Evolutionary conservation across 2,113 vertebrate genomes (phyloP).

Genomic region (Semnornis frantzii): DNA sequence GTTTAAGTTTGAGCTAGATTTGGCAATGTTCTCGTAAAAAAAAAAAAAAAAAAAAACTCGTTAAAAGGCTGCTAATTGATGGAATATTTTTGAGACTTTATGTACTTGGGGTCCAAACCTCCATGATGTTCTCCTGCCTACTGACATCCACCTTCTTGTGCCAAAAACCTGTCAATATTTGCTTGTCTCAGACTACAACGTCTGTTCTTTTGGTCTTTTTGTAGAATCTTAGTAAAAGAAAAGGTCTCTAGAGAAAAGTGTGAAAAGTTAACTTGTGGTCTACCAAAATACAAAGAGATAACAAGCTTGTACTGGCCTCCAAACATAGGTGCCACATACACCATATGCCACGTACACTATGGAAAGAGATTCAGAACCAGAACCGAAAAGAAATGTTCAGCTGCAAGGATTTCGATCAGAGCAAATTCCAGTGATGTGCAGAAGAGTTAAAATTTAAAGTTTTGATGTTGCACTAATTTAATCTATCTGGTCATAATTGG

Average conservation of each 20-base stretch:
- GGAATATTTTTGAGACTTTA: neutral
- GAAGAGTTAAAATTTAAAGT: neutral
- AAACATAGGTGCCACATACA: neutral
- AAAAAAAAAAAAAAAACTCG: neutral
- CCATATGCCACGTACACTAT: neutral
- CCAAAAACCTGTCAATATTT: neutral
- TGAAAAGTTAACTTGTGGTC: neutral
- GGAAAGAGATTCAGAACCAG: neutral
- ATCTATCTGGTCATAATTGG: neutral
- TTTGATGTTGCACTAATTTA: neutral
- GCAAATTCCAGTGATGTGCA: neutral
- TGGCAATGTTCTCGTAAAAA: neutral
- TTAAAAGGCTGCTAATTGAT: neutral
- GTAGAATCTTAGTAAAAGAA: neutral
- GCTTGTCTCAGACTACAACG: neutral
- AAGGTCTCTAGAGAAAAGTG: neutral
- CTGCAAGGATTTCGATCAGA: neutral
- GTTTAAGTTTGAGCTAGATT: neutral
- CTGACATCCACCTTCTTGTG: fast-evolving
- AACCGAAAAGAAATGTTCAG: neutral
- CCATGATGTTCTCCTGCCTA: neutral
- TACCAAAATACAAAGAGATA: neutral
- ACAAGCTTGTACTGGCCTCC: neutral
- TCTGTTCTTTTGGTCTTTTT: neutral
- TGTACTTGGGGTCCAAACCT: neutral